Evolutionary conservation across 2,888 invertebrate genomes (phyloP).

Genomic region (Dinocampus coccinellae): DNA sequence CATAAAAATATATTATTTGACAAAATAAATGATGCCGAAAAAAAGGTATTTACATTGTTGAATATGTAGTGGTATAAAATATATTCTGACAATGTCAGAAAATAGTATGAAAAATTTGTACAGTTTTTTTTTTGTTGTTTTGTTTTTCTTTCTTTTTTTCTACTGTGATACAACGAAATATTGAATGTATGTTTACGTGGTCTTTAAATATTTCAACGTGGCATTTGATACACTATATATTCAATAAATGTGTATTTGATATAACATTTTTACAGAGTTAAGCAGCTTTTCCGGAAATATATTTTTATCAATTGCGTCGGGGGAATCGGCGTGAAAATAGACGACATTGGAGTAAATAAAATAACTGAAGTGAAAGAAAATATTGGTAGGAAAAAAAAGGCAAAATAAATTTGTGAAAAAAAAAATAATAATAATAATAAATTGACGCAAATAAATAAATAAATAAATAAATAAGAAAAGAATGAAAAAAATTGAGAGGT

Average conservation of each 20-base stretch:
- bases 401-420: background rate
- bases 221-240: too few relatives aligned
- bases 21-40: background rate
- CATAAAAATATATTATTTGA: background rate
- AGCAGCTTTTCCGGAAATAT: background rate
- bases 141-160: too few relatives aligned
- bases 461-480: slow-evolving; percentile 14
- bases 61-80: too few relatives aligned
- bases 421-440: background rate
- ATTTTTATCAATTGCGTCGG: background rate
- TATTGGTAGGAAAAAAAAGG: slow-evolving; percentile 10
- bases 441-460: slow-evolving; percentile 10
- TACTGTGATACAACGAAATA: too few relatives aligned
- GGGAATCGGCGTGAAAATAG: background rate
- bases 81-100: too few relatives aligned
- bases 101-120: too few relatives aligned
- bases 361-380: slow-evolving; percentile 9
- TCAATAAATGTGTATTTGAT: background rate
- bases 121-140: too few relatives aligned
- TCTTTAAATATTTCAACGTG: too few relatives aligned
- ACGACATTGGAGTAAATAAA: slow-evolving; percentile 8
- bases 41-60: background rate
- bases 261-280: background rate
- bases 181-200: too few relatives aligned
- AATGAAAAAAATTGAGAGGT: background rate